Conservation (phyloP, 2,113 vertebrate genomes). For the Castor canadensis region DNA sequence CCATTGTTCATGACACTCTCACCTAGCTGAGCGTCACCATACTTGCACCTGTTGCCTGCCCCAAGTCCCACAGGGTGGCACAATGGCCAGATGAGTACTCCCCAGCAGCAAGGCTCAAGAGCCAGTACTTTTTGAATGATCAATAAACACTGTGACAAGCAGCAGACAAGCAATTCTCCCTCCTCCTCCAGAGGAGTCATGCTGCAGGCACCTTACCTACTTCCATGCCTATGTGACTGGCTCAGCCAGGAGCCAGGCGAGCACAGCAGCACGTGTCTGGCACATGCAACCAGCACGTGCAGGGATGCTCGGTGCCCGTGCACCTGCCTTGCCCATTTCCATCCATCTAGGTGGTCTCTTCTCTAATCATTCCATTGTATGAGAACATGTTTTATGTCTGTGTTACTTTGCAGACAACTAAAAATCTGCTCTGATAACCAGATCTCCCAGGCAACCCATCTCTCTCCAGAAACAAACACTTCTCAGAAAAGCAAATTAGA, state of each 20-base stretch:
- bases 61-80: not conserved
- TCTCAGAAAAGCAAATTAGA: conserved; percentile 50
- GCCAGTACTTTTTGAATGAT: not conserved
- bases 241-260: not conserved
- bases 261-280: no score
- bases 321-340: not conserved
- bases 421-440: not conserved
- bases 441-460: conserved; percentile 66
- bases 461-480: not conserved
- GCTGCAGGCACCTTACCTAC: not conserved
- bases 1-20: not conserved
- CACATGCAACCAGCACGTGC: rapidly evolving
- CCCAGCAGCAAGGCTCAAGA: no score
- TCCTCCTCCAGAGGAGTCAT: not conserved
- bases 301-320: rapidly evolving
- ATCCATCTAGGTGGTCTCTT: not conserved
- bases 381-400: not conserved
- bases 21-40: rapidly evolving
- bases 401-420: conserved; percentile 1
- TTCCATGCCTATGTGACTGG: not conserved
- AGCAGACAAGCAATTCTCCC: not conserved
- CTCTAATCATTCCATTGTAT: not conserved
- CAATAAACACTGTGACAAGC: not conserved
- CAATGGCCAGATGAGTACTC: rapidly evolving
- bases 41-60: not conserved